Evolutionary conservation across 1,140 invertebrate species (phyloP), one percentile per base, ranked within the genome.

Genomic region (Tetramorium simillimum): DNA sequence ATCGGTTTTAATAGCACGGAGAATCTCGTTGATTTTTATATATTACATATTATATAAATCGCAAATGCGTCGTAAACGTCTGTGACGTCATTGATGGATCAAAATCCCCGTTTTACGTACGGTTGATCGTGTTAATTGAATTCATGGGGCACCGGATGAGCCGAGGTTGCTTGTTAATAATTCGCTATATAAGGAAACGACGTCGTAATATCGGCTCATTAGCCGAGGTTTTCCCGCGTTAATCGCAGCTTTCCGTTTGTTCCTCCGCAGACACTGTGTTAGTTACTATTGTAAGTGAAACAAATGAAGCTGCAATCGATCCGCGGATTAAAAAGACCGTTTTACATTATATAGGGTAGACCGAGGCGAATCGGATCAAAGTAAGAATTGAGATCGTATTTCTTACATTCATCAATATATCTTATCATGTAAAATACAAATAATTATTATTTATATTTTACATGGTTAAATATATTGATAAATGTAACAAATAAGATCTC

Each of bases 101-200:
- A 14, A 43, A 81, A 81, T 70, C 14, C 21, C 37, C 49, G 16
- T 21, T 46, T 56, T 21, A 3, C 10, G 28, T 18, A 46, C 18
- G 4, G 49, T 81, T 37, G 18, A 53, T 60, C 16, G 53, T 49
- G 40, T 24, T 49, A 82, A 58, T 82, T 2, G 7, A 10, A 60
- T 84, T 84, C 80, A 72, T 58, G 18, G 24, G 37, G 7, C 21
- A n/a, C 21, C 65, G 24, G 40, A 60, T 16, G 28, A 53, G 16
- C 80, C 6, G 28, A 37, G 24, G 24, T 51, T 82, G 69, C 67
- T 18, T 49, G 80, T 12, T 14, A 84, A 73, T 73, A 69, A 69
- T 62, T 37, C 2, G 53, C 53, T 84, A 73, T 84, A 84, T 84
- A 84, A 84, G 53, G 53, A 84, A 73, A 33, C 21, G 33, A 62